These are phyloP conservation scores for Dipodomys ordii DNA, from an alignment of 2,113 vertebrate species.

Conservation along the genomic window DNA sequence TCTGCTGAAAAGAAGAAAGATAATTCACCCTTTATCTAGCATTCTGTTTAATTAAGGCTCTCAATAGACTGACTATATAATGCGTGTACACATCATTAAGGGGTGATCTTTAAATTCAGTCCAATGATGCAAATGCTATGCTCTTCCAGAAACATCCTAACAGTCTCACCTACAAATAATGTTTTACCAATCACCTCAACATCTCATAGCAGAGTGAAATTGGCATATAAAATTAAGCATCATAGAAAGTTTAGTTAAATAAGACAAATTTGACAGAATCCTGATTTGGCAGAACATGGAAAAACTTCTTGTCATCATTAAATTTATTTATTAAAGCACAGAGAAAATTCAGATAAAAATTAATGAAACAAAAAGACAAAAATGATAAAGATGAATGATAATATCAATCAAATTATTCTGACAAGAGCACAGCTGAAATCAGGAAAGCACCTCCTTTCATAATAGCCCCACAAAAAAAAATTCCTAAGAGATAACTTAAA, in stretches of 20 bases:
- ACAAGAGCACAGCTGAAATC: no score
- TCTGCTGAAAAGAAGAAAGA: not conserved
- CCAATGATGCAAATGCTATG: not conserved
- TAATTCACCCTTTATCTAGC: not conserved
- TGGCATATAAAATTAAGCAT: not conserved
- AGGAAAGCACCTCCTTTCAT: no score
- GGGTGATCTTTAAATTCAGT: not conserved
- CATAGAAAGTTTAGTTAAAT: slow-evolving; percentile 10
- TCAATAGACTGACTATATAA: not conserved
- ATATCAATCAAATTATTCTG: no score
- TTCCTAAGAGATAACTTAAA: no score
- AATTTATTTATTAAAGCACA: slow-evolving; percentile 69
- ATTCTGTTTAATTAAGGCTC: not conserved
- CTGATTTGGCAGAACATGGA: slow-evolving; percentile 50
- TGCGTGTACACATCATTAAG: not conserved
- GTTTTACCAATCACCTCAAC: not conserved
- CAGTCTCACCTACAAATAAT: not conserved
- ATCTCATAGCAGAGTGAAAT: not conserved
- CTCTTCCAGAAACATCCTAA: not conserved
- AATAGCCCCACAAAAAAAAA: no score
- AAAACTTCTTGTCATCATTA: slow-evolving; percentile 58
- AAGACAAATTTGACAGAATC: slow-evolving; percentile 32
- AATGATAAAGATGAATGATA: slow-evolving; percentile 17
- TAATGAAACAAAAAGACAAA: slow-evolving; percentile 57
- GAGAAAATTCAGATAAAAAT: slow-evolving; percentile 66